These are phyloP conservation scores for Luperina testacea DNA, from an alignment of 2,888 invertebrate species.

Conservation along the genomic window DNA sequence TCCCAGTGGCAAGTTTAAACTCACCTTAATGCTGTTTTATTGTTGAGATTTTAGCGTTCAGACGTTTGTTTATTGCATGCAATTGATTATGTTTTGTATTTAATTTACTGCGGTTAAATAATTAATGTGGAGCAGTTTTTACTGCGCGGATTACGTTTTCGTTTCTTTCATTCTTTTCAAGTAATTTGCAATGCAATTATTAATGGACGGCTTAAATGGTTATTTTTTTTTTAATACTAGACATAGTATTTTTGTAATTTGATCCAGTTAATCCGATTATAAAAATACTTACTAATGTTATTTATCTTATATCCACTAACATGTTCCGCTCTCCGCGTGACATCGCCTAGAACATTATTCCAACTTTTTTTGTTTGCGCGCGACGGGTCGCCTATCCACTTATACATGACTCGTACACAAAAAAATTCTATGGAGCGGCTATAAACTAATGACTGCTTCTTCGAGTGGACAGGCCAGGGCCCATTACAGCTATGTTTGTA, in stretches of 20 bases:
- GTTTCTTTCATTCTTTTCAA: background rate
- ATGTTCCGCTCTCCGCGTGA: too few species aligned
- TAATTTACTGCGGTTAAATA: constrained; percentile 16
- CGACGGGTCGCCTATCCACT: too few species aligned
- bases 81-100: constrained; percentile 61
- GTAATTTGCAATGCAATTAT: background rate
- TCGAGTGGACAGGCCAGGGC: too few species aligned
- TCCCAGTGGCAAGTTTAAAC: constrained; percentile 60
- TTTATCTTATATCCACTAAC: background rate
- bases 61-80: constrained; percentile 54
- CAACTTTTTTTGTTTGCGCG: too few species aligned
- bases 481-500: background rate
- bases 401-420: too few species aligned
- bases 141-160: too few species aligned
- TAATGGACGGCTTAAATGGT: too few species aligned
- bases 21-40: constrained; percentile 65
- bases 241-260: background rate
- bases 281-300: background rate
- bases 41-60: constrained; percentile 54
- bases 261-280: background rate
- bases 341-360: too few species aligned
- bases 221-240: background rate
- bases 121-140: background rate
- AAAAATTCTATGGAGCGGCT: too few species aligned
- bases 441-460: too few species aligned